A percentile compares a stretch with the other conserved stretches of the same genome.
Conservation (phyloP, 2,888 invertebrate species). For the Dolichopus griseipennis region DNA sequence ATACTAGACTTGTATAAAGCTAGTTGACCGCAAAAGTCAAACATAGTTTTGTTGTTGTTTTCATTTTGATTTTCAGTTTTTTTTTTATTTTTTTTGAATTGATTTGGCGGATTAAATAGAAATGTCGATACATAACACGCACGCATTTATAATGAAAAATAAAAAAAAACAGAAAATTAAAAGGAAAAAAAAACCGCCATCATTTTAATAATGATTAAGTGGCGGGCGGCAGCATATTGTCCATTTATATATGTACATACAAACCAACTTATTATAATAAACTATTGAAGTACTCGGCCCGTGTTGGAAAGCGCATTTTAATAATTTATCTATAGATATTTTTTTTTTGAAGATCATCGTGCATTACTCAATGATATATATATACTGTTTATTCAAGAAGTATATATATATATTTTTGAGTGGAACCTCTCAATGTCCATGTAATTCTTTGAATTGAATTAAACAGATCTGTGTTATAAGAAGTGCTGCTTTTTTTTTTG, state of each 20-base stretch:
- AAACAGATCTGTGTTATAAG: background rate
- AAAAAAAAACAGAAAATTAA: background rate
- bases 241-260: background rate
- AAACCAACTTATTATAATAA: background rate
- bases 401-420: background rate
- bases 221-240: background rate
- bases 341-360: background rate
- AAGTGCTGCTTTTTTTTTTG: background rate
- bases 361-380: background rate
- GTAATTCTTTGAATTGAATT: background rate
- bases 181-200: background rate
- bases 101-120: background rate
- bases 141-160: background rate
- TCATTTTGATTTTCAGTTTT: background rate
- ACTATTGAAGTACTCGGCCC: background rate
- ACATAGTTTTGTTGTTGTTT: background rate
- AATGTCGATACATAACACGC: constrained; percentile 3
- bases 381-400: background rate
- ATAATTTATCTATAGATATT: background rate
- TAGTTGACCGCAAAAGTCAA: constrained; percentile 3
- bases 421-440: background rate
- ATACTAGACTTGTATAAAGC: background rate
- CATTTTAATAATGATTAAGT: constrained; percentile 6
- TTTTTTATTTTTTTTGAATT: background rate
- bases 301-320: background rate